Percentiles rank a stretch among this genome's conserved stretches.
These are phyloP conservation scores for Hedychridium roseum DNA, from an alignment of 2,888 invertebrate genomes.

Conservation along the genomic window DNA sequence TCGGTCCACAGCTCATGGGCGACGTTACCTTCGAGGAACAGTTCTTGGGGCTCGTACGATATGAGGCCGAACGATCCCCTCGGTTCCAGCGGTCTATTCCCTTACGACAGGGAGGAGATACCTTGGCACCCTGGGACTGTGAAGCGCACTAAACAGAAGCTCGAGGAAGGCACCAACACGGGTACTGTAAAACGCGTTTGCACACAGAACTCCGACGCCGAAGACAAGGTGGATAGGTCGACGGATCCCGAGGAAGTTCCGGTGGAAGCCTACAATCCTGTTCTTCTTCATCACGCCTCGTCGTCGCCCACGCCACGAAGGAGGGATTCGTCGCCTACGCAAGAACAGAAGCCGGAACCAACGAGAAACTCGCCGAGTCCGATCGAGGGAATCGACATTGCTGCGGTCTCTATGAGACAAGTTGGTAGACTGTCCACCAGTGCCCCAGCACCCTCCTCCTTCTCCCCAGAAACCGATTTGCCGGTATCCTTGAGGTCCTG, in stretches of 20 bases:
- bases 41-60: slow-evolving; percentile 79
- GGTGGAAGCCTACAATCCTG: slow-evolving; percentile 55
- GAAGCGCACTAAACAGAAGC: slow-evolving; percentile 74
- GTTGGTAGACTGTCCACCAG: slow-evolving; percentile 62
- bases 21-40: slow-evolving; percentile 72
- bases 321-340: slow-evolving; percentile 42
- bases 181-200: slow-evolving; percentile 58
- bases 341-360: slow-evolving; percentile 30
- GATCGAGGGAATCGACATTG: slow-evolving; percentile 45
- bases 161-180: slow-evolving; percentile 69
- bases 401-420: slow-evolving; percentile 37
- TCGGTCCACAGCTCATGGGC: slow-evolving; percentile 86
- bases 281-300: slow-evolving; percentile 57
- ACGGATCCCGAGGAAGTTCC: slow-evolving; percentile 49
- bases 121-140: slow-evolving; percentile 77
- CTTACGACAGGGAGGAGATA: slow-evolving; percentile 70
- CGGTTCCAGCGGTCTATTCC: slow-evolving; percentile 65
- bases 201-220: slow-evolving; percentile 50
- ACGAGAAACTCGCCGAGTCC: slow-evolving; percentile 34
- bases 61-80: slow-evolving; percentile 64
- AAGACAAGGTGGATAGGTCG: slow-evolving; percentile 46
- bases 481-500: slow-evolving; percentile 52
- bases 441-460: slow-evolving; percentile 56
- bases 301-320: slow-evolving; percentile 53
- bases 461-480: slow-evolving; percentile 60